Evolutionary conservation across 53 echinoderm and acorn worm genomes (phyloP).

Genomic region (Echinometra lucunter): DNA sequence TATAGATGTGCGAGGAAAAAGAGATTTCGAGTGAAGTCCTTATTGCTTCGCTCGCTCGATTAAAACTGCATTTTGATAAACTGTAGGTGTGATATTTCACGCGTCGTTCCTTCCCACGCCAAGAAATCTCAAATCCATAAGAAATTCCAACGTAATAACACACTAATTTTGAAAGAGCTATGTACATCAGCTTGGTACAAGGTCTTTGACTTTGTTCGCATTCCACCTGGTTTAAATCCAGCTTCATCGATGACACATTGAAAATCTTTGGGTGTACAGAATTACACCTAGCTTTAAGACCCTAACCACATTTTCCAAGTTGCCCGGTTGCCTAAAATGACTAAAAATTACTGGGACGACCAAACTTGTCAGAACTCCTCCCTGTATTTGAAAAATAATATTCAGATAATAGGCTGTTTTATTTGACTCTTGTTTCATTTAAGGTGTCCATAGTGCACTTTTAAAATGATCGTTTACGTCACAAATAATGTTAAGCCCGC

Average conservation of each 20-base stretch:
- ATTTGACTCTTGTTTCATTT: too few relatives aligned
- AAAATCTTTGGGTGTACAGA: conserved; percentile 19
- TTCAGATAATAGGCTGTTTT: too few relatives aligned
- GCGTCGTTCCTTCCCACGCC: not conserved
- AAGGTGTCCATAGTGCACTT: too few relatives aligned
- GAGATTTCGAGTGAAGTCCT: too few relatives aligned
- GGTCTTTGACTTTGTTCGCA: conserved; percentile 32
- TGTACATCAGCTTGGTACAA: not conserved
- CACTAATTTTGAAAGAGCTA: not conserved
- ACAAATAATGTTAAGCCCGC: too few relatives aligned
- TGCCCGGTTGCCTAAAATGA: not conserved
- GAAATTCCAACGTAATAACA: not conserved
- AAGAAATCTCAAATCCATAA: not conserved
- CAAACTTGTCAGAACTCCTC: too few relatives aligned
- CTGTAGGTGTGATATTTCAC: not conserved
- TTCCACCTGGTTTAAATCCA: not conserved
- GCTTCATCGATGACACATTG: not conserved
- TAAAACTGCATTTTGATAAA: too few relatives aligned
- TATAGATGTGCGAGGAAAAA: too few relatives aligned
- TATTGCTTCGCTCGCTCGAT: too few relatives aligned
- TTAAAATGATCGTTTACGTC: too few relatives aligned
- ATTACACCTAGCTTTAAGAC: not conserved
- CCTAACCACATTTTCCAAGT: not conserved
- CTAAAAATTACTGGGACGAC: not conserved
- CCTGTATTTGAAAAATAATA: not conserved